Evolutionary conservation across 2,113 vertebrate species (phyloP), one percentile per base, ranked within the genome.

Genomic region (Columba janthina): DNA sequence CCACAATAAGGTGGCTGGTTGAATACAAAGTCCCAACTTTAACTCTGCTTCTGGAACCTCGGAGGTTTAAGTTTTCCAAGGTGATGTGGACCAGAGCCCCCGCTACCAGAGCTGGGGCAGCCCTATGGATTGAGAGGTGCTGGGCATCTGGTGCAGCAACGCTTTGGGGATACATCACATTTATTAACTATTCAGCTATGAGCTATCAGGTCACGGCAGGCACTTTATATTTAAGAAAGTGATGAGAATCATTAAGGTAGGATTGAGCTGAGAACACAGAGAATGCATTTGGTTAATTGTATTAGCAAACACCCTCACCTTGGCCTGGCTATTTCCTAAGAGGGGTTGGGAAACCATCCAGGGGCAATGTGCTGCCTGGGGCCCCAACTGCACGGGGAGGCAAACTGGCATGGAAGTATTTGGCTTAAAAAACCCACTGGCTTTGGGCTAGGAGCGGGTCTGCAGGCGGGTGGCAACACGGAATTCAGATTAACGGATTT

Each of bases 191-290:
- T 29, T 54, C 46, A 48, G 85, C 50, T 74, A 17, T 24, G 36
- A 81, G 90, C 18, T 34, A 51, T 40, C 53, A 77, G 51, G 78
- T 91, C 89, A 73, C 0, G 1, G 72, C 48, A 71, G 36, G 73
- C 65, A 51, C 62, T 74, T 90, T 9, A 10, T 26, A 56, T 17
- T 51, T 67, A 93, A 84, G 67, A 51, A 96, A 91, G 65, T 0
- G 20, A 73, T 58, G 90, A 88, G 85, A 86, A 91, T 60, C 48
- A 66, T 83, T 53, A 88, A 89, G 62, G 96, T 60, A 76, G 64
- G 40, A 90, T 10, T 70, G 67, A 96, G 72, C 11, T 20, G 19
- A 36, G 84, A 54, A 84, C 2, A 5, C 57, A 70, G 54, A 36
- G 25, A 51, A 56, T 4, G 4, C 1, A 1, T 66, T 44, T 73